Percentiles rank a stretch among this genome's conserved stretches.
These are phyloP conservation scores for sheep (Ovis aries) DNA, from an alignment of 2,113 vertebrate genomes.

Conservation along the genomic window DNA sequence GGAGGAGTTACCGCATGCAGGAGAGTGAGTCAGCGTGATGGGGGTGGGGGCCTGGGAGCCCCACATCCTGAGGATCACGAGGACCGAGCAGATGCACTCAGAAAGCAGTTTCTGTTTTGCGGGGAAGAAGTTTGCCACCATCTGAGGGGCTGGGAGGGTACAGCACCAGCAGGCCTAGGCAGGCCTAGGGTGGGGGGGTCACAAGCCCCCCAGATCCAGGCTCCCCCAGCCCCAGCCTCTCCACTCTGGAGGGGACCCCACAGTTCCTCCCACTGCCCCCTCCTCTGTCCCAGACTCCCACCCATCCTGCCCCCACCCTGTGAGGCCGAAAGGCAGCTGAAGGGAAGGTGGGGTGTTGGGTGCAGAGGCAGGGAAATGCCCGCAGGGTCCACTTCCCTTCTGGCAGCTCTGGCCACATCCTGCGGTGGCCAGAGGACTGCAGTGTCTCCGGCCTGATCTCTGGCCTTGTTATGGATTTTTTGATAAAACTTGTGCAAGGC, in stretches of 20 bases:
- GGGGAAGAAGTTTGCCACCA: background rate
- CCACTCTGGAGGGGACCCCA: background rate
- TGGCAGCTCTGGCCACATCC: background rate
- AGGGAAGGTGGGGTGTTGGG: background rate
- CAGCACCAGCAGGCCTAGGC: too few species aligned
- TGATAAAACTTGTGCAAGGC: background rate
- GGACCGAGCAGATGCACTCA: background rate
- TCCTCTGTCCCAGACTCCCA: background rate
- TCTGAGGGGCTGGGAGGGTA: background rate
- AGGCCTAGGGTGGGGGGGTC: background rate
- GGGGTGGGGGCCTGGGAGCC: background rate
- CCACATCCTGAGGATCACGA: background rate
- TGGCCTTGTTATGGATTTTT: background rate
- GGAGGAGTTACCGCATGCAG: accelerated
- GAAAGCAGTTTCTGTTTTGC: background rate
- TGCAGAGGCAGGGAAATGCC: background rate
- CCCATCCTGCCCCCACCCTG: background rate
- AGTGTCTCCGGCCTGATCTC: background rate
- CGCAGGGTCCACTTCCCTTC: background rate
- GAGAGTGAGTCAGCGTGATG: background rate
- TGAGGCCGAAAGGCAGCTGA: background rate
- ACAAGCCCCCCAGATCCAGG: background rate
- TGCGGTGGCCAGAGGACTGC: background rate
- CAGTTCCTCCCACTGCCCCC: background rate
- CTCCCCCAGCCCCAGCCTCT: background rate